These are phyloP conservation scores for Sinocyclocheilus maitianheensis DNA, from an alignment of 2,113 vertebrate genomes.

Conservation along the genomic window DNA sequence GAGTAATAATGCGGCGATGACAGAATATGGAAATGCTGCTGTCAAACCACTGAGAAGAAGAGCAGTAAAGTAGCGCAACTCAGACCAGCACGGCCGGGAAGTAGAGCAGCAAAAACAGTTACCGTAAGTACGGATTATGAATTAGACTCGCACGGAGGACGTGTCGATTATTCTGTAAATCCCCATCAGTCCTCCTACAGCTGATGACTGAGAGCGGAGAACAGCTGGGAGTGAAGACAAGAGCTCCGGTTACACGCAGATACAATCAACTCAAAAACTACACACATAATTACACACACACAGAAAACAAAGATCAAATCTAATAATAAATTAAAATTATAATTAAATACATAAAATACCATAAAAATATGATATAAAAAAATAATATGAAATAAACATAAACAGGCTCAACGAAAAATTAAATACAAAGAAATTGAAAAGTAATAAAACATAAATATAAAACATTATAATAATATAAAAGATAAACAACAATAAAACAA, in stretches of 20 bases:
- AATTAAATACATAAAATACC: background rate
- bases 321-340: background rate
- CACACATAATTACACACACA: background rate
- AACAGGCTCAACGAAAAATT: too few species aligned
- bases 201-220: background rate
- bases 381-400: too few species aligned
- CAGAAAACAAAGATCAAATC: background rate
- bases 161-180: constrained; percentile 2
- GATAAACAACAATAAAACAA: too few species aligned
- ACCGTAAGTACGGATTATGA: constrained; percentile 4
- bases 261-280: background rate
- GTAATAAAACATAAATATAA: too few species aligned
- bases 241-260: background rate
- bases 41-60: background rate
- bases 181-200: background rate
- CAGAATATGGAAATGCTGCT: background rate
- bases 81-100: background rate
- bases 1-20: background rate
- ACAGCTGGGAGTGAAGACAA: background rate
- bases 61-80: background rate
- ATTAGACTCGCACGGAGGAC: background rate
- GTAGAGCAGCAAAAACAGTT: constrained; percentile 2
- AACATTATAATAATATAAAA: too few species aligned
- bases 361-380: too few species aligned
- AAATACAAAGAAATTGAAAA: too few species aligned